Base-by-base conservation (phyloP, 2,113 vertebrate genomes). In the Cinclus cinclus region DNA sequence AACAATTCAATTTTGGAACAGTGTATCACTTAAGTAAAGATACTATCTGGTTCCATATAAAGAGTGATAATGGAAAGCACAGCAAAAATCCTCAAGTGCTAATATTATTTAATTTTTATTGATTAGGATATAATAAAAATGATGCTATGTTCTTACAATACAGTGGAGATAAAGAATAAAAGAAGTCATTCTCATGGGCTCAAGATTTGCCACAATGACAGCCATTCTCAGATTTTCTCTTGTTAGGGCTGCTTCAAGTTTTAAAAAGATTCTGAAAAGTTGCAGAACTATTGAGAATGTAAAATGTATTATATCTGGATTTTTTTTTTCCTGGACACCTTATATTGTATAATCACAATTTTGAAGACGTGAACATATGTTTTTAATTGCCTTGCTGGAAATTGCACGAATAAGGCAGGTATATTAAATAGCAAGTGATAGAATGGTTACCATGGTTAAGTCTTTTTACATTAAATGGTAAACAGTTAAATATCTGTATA, bases 371-470 rank as follows among this genome's bases (percentile, higher is more conserved):
- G 39, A 87, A 77, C 49, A 55, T 12, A 15, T 42, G 8, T 7
- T 87, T 92, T 67, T 71, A 84, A 77, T 37, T 41, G 42, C 17
- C 53, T 53, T 83, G 86, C 37, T 92, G 7, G 2, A 41, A 49
- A 82, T 64, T 80, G 31, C 50, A 89, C 70, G 42, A 76, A 17
- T 73, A 74, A 75, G 59, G 89, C 11, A 64, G 35, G 19, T 73
- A n/a, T 23, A 70, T 37, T 47, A 94, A 79, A 65, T 3, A 90
- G 53, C 19, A 70, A 79, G 39, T 7, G 58, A 76, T 9, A 70
- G 44, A 88, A 56, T 50, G 31, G 89, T 91, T 96, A 75, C 84
- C 78, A 78, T 83, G 83, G 93, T 78, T 81, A 88, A 86, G 52
- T n/a, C 10, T 50, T 90, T 80, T 94, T 77, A 9, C 71, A 74